Conservation (phyloP, 2,888 invertebrate genomes). For the Hyposoter didymator region DNA sequence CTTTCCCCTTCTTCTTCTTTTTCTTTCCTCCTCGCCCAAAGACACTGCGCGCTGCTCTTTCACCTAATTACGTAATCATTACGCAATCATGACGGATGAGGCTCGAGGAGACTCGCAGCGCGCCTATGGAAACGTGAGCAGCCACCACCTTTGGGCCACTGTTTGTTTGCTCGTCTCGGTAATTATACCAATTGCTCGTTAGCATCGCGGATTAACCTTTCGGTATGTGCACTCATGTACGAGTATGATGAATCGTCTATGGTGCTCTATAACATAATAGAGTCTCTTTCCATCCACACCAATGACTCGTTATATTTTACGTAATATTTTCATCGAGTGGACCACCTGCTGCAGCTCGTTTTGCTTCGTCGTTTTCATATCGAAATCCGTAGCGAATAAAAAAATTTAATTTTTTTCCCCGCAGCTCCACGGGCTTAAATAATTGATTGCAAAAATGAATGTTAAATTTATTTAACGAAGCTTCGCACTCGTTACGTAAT, state of each 20-base stretch:
- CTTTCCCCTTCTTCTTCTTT: too few species aligned
- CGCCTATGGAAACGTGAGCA: background rate
- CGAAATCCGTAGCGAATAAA: background rate
- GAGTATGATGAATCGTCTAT: slow-evolving; percentile 8
- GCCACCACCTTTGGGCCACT: background rate
- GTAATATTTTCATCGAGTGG: background rate
- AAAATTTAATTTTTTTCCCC: background rate
- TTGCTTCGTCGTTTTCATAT: background rate
- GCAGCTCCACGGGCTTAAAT: too few species aligned
- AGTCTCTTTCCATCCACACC: background rate
- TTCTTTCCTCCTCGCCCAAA: background rate
- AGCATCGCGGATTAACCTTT: slow-evolving; percentile 58
- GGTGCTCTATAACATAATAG: background rate
- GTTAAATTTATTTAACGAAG: too few species aligned
- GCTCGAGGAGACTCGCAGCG: background rate
- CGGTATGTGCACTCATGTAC: slow-evolving; percentile 6
- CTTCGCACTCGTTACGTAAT: too few species aligned
- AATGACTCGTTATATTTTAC: slow-evolving; percentile 2
- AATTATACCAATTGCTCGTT: slow-evolving; percentile 77
- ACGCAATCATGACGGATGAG: slow-evolving; percentile 70
- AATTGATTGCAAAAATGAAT: too few species aligned
- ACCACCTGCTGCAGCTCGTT: background rate
- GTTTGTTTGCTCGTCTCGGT: slow-evolving; percentile 63
- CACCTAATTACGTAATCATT: slow-evolving; percentile 72
- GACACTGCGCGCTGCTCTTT: background rate